A percentile compares a stretch with the other conserved stretches of the same genome.
phyloP scores from a whole-genome alignment of 2,113 vertebrate species.

The Menura novaehollandiae region DNA sequence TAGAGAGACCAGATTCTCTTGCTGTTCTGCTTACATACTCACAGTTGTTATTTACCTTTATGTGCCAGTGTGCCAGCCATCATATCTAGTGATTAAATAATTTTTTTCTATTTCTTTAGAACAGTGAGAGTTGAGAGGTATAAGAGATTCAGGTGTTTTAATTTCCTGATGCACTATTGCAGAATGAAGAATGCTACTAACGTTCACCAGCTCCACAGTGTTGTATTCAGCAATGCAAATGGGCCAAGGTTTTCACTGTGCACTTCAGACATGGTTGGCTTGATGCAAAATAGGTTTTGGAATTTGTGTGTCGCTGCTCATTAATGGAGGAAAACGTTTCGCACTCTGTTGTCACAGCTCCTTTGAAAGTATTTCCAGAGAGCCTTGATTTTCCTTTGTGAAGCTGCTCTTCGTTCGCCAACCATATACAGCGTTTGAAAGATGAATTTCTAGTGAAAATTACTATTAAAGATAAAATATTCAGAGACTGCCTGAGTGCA shows the following conservation, averaged over 20 bases:
- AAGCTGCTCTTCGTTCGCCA: background rate
- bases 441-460: slow-evolving; percentile 2
- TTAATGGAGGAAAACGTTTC: background rate
- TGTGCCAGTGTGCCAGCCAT: background rate
- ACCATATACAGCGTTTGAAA: background rate
- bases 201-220: slow-evolving; percentile 6
- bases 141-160: slow-evolving; percentile 18
- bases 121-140: slow-evolving; percentile 67
- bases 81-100: background rate
- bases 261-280: background rate
- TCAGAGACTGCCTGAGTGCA: background rate
- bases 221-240: background rate
- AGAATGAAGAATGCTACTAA: slow-evolving; percentile 44
- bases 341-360: background rate
- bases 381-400: background rate
- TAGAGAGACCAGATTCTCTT: background rate
- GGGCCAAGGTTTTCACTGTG: background rate
- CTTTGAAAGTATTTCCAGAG: slow-evolving; percentile 19
- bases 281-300: background rate
- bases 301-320: background rate
- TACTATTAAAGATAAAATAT: slow-evolving; percentile 2
- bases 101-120: background rate
- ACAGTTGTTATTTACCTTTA: background rate
- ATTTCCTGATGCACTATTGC: background rate
- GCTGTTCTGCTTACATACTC: background rate